phyloP scores from a whole-genome alignment of 2,888 invertebrate genomes.

The Eremobia ochroleuca region DNA sequence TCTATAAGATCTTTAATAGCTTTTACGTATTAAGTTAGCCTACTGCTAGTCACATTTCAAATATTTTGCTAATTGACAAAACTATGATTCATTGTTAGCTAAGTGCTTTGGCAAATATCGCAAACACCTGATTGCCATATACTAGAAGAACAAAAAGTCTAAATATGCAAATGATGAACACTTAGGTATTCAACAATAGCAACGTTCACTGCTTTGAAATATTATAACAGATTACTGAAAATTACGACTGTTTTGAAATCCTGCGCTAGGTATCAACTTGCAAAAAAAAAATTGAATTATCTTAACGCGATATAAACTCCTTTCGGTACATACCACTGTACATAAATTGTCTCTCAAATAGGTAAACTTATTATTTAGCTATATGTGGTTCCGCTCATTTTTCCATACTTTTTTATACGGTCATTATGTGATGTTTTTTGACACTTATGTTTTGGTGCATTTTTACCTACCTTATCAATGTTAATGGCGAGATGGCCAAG shows the following conservation, averaged over 20 bases:
- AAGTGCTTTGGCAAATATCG: neutral
- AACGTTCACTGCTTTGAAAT: neutral
- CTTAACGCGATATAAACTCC: neutral
- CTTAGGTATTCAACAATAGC: neutral
- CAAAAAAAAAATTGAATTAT: neutral
- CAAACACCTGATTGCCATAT: constrained; percentile 4
- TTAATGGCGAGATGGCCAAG: neutral
- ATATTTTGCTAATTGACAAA: neutral
- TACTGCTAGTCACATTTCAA: neutral
- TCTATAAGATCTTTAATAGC: neutral
- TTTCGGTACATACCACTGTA: neutral
- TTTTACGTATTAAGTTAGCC: neutral
- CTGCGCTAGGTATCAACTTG: neutral
- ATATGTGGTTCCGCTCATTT: neutral
- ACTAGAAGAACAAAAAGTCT: constrained; percentile 1
- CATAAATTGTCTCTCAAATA: neutral
- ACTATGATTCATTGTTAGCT: neutral
- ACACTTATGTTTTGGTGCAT: neutral
- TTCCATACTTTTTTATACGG: too few species aligned
- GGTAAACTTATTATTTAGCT: neutral
- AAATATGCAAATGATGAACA: constrained; percentile 8
- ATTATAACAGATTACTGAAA: neutral
- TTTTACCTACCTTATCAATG: neutral
- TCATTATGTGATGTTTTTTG: neutral
- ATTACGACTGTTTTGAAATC: neutral